Conservation (phyloP, 2,888 invertebrate species). For the Tribolium freemani region DNA sequence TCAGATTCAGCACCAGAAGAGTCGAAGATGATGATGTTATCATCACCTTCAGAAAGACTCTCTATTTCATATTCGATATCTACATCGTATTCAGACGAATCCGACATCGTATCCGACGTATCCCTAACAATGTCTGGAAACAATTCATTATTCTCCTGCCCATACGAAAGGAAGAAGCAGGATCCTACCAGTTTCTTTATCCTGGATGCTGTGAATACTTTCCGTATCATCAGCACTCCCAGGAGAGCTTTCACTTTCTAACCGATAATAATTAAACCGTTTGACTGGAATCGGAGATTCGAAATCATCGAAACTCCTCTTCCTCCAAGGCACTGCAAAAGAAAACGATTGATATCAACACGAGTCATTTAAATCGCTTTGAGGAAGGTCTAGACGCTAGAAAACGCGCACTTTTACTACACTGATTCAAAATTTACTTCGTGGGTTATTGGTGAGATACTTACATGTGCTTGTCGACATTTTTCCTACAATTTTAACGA, state of each 20-base stretch:
- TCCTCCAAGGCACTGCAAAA: slow-evolving; percentile 53
- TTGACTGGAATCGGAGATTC: slow-evolving; percentile 16
- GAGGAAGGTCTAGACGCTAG: neutral
- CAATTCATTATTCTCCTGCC: slow-evolving; percentile 52
- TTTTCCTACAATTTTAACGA: slow-evolving; percentile 16
- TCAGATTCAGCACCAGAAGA: slow-evolving; percentile 72
- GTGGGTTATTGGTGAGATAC: slow-evolving; percentile 22
- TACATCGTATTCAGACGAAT: slow-evolving; percentile 60
- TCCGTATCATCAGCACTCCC: slow-evolving; percentile 70
- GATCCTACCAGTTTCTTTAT: slow-evolving; percentile 75
- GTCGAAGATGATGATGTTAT: slow-evolving; percentile 58
- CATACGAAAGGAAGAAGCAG: slow-evolving; percentile 34
- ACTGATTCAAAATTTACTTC: neutral
- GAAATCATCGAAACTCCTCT: slow-evolving; percentile 47
- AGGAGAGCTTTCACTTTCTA: slow-evolving; percentile 68
- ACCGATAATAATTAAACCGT: slow-evolving; percentile 54
- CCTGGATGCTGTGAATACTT: slow-evolving; percentile 76
- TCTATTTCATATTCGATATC: slow-evolving; percentile 68
- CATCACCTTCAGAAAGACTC: slow-evolving; percentile 69
- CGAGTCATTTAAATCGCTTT: slow-evolving; percentile 6
- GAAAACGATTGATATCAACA: slow-evolving; percentile 5
- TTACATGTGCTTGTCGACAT: slow-evolving; percentile 54
- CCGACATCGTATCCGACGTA: slow-evolving; percentile 64
- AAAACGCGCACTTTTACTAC: neutral
- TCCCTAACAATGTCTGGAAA: slow-evolving; percentile 66